Conservation (phyloP, 2,797 vertebrate genomes). For the Lepus oiostolus region DNA sequence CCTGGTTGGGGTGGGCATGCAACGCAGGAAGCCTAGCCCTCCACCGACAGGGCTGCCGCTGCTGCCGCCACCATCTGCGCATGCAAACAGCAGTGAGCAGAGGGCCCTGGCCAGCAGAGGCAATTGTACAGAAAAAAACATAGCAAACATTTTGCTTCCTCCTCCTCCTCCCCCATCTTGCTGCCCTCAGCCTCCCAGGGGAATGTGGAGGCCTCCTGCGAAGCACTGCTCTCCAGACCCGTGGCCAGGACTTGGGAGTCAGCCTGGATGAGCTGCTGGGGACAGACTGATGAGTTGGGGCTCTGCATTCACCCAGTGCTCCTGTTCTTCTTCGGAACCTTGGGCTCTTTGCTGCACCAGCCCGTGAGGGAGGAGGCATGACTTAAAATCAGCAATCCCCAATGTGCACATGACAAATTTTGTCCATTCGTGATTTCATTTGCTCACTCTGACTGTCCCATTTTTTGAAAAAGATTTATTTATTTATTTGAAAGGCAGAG, state of each 20-base stretch:
- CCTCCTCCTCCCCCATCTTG: conserved; percentile 34
- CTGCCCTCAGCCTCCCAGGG: conserved; percentile 17
- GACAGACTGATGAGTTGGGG: not conserved
- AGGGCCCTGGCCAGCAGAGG: conserved; percentile 55
- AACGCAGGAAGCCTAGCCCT: conserved; percentile 72
- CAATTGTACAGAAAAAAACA: conserved; percentile 74
- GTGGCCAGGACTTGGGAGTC: conserved; percentile 5
- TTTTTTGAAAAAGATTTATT: not conserved
- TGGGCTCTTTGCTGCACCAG: conserved; percentile 37
- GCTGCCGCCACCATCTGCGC: conserved; percentile 59
- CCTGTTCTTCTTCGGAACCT: conserved; percentile 41
- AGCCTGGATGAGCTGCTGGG: conserved; percentile 42
- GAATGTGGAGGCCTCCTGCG: conserved; percentile 52
- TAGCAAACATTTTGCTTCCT: conserved; percentile 71
- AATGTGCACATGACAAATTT: not conserved
- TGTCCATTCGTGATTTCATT: conserved; percentile 24
- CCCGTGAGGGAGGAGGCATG: conserved; percentile 35
- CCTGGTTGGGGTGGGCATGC: conserved; percentile 63
- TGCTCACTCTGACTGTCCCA: not conserved
- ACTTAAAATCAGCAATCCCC: not conserved
- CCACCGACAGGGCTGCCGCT: conserved; percentile 56
- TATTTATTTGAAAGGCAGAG: too few relatives aligned
- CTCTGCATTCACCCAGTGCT: conserved; percentile 26
- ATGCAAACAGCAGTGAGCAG: conserved; percentile 58
- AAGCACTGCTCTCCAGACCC: conserved; percentile 59